Evolutionary conservation across 2,113 vertebrate species (phyloP), one percentile per base, ranked within the genome.

Genomic region (Lota lota): DNA sequence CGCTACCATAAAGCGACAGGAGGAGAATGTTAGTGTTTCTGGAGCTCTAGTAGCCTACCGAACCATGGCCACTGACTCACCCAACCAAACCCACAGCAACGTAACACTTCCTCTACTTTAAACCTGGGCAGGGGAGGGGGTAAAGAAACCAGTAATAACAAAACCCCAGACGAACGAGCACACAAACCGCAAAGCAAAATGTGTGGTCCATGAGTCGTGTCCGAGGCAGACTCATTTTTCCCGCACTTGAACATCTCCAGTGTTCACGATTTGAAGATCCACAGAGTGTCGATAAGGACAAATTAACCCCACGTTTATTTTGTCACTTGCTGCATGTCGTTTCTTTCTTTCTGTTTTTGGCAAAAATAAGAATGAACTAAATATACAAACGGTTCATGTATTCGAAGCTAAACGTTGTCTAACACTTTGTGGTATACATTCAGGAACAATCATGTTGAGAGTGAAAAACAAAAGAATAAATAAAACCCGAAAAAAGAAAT

Each of bases 391-490:
- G 69, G 74, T 78, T 71, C 50, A 73, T 78, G 70, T 83, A n/a
- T 75, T 77, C 57, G 76, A 86, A 85, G 74, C 72, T 83, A 85
- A 82, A 81, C 73, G 68, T 69, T 76, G 69, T 56, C 79, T 82
- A 88, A 91, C 83, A 90, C 82, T 84, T 83, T 68, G 82, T 87
- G 77, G 84, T 88, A 71, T 90, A 90, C 88, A 92, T 92, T 92
- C 90, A 90, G 84, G 85, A 91, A 89, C 90, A 91, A 89, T 91
- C 87, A 87, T 82, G 80, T 85, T 83, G 75, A 85, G 78, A 86
- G 85, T 88, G 84, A 83, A 88, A 87, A 80, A 65, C 61, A 57
- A 78, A 47, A 5, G 1, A 47, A 47, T 47, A 47, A 47, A 47
- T 47, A 12, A 47, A 47, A 47, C 8, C 10, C 40, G 40, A 14